Conservation (phyloP, 30 jellyfish, hydroid and myxozoan species). For the Turritopsis dohrnii region DNA sequence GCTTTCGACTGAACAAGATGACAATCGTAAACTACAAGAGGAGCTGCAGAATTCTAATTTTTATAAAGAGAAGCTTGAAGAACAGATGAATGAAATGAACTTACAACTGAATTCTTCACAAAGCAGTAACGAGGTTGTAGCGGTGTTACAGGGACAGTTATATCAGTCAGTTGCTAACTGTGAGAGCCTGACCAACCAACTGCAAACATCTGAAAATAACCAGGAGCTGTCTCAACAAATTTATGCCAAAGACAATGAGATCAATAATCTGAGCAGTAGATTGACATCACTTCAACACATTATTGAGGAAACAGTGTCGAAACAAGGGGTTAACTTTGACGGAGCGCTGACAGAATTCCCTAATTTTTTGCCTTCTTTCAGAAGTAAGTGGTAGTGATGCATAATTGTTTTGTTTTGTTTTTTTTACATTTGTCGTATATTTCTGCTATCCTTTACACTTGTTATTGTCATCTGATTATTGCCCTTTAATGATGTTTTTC, state of each 20-base stretch:
- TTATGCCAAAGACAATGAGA: not conserved
- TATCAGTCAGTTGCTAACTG: not conserved
- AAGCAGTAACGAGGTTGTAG: not conserved
- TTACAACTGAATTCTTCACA: not conserved
- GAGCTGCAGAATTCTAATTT: not conserved
- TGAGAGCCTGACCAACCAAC: not conserved
- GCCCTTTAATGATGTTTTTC: no score
- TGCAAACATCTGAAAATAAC: not conserved
- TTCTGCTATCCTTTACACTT: no score
- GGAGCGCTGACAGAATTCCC: not conserved
- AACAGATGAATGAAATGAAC: not conserved
- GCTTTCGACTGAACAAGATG: not conserved
- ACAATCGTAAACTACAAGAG: not conserved
- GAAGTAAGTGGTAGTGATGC: not conserved
- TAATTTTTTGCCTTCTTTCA: not conserved
- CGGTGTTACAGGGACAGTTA: not conserved
- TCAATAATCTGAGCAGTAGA: not conserved
- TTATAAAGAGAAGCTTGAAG: not conserved
- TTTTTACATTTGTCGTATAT: no score
- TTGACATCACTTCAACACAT: not conserved
- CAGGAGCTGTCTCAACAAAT: not conserved
- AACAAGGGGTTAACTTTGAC: not conserved
- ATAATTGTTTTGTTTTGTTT: no score
- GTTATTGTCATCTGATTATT: no score
- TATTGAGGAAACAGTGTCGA: not conserved